These are phyloP conservation scores for Epistrophe grossulariae DNA, from an alignment of 2,888 invertebrate genomes.

Conservation along the genomic window DNA sequence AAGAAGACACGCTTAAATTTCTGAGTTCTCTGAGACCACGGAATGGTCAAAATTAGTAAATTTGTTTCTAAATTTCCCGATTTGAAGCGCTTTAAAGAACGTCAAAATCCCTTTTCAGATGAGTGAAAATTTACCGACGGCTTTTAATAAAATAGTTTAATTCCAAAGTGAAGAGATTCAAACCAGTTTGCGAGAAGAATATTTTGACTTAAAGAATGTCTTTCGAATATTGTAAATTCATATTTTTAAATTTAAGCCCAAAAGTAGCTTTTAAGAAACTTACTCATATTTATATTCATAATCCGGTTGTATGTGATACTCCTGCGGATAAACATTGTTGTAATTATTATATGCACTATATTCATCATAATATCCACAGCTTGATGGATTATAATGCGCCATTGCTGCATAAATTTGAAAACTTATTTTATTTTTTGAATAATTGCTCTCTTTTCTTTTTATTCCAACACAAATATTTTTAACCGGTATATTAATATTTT, in stretches of 20 bases:
- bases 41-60: too few species aligned
- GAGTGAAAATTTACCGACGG: neutral
- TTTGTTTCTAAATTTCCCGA: too few species aligned
- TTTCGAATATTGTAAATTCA: neutral
- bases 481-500: neutral
- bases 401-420: constrained; percentile 70
- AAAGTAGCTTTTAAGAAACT: constrained; percentile 70
- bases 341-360: constrained; percentile 80
- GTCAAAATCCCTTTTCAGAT: too few species aligned
- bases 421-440: neutral
- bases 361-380: constrained; percentile 83
- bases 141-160: neutral
- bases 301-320: constrained; percentile 83
- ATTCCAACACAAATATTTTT: neutral
- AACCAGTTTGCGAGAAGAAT: neutral
- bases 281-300: constrained; percentile 83
- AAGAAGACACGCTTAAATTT: too few species aligned
- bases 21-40: too few species aligned
- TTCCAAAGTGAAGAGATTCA: too few species aligned
- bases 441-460: neutral
- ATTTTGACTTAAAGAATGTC: neutral
- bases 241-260: neutral
- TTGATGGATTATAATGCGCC: constrained; percentile 82
- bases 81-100: too few species aligned
- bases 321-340: constrained; percentile 81